Percentiles rank a stretch among this genome's conserved stretches.
Conservation (phyloP, 1,140 invertebrate species). For the Meloidogyne floridensis region DNA sequence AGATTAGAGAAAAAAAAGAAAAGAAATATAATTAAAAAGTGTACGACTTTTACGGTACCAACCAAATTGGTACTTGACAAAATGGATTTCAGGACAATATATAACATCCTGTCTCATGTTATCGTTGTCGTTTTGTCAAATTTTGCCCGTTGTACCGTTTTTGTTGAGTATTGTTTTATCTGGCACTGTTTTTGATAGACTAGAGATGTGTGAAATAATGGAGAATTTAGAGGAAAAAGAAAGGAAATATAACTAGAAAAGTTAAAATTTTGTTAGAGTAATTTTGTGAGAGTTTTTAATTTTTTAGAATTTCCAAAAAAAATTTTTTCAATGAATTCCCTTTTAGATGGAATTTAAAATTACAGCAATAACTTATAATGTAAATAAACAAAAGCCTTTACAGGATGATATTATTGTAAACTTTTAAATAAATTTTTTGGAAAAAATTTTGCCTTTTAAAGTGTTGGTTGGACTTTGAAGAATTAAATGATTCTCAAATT, state of each 20-base stretch:
- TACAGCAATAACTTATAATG: not conserved
- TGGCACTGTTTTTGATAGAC: too few relatives aligned
- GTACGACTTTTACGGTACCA: too few relatives aligned
- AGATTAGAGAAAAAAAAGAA: not conserved
- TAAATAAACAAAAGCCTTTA: not conserved
- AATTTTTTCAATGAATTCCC: not conserved
- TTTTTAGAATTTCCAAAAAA: too few relatives aligned
- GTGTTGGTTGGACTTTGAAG: not conserved
- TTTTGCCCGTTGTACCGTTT: too few relatives aligned
- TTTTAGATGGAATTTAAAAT: not conserved
- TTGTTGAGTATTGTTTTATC: too few relatives aligned
- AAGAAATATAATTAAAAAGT: not conserved
- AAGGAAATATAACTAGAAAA: not conserved
- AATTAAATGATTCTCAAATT: constrained; percentile 4
- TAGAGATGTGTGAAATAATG: not conserved
- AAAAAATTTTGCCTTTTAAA: not conserved
- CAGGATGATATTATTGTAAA: not conserved
- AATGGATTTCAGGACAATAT: too few relatives aligned
- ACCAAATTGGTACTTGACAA: too few relatives aligned
- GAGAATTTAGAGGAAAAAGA: not conserved
- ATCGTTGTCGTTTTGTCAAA: too few relatives aligned
- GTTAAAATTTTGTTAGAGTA: not conserved
- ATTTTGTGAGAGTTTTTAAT: not conserved
- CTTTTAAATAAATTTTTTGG: not conserved
- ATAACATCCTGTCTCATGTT: too few relatives aligned